Evolutionary conservation across 2,888 invertebrate species (phyloP).

Genomic region (Alentia gelatinosa): DNA sequence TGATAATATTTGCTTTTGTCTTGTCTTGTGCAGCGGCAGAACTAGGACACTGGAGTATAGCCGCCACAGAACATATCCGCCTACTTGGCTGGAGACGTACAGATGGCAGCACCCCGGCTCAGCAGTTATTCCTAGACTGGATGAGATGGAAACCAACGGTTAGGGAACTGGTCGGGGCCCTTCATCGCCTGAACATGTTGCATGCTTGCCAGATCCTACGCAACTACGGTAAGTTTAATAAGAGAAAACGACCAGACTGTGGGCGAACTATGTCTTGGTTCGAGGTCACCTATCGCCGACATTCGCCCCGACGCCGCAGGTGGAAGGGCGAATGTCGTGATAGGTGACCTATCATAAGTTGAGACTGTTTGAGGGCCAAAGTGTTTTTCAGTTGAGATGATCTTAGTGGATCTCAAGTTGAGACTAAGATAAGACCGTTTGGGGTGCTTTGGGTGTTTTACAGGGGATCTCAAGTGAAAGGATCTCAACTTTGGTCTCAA

Average conservation of each 20-base stretch:
- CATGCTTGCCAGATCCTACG: background rate
- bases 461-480: no score
- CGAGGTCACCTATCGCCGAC: no score
- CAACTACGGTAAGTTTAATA: background rate
- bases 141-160: background rate
- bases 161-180: background rate
- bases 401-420: no score
- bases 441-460: no score
- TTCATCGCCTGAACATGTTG: background rate
- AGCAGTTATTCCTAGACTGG: background rate
- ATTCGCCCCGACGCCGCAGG: no score
- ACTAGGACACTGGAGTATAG: background rate
- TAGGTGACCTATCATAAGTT: no score
- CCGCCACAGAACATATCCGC: background rate
- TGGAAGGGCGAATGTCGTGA: no score
- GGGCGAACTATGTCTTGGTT: no score
- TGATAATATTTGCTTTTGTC: background rate
- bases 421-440: no score
- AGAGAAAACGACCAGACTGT: background rate
- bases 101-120: background rate
- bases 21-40: background rate
- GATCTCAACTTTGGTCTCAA: no score
- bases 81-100: background rate
- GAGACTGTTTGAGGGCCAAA: no score
- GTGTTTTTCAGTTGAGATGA: no score